Conservation (phyloP, 2,888 invertebrate species). For the Aquatica leii region DNA sequence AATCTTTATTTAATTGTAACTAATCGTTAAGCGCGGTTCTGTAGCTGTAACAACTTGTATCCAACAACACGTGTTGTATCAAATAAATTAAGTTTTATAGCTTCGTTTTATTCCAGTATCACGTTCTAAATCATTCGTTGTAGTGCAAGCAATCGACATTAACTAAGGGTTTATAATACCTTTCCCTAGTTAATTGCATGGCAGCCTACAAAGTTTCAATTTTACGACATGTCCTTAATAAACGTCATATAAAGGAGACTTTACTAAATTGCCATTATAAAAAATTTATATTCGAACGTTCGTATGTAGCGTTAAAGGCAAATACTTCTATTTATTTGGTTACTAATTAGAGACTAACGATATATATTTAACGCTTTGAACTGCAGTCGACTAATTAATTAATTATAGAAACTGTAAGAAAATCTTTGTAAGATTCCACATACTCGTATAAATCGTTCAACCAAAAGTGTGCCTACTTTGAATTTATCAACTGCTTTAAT, state of each 20-base stretch:
- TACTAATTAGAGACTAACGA: too few relatives aligned
- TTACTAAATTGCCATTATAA: slow-evolving; percentile 14
- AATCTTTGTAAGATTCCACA: too few relatives aligned
- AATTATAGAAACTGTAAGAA: too few relatives aligned
- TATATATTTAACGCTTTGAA: too few relatives aligned
- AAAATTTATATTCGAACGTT: neutral
- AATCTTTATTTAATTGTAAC: slow-evolving; percentile 45
- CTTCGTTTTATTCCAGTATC: slow-evolving; percentile 38
- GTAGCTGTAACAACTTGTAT: slow-evolving; percentile 27
- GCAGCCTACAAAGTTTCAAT: slow-evolving; percentile 33
- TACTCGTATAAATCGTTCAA: too few relatives aligned
- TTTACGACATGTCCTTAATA: slow-evolving; percentile 24
- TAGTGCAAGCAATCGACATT: slow-evolving; percentile 34
- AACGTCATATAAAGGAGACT: slow-evolving; percentile 20
- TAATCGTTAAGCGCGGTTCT: slow-evolving; percentile 39
- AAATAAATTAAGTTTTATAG: slow-evolving; percentile 44
- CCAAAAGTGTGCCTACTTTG: too few relatives aligned
- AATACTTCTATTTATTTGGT: too few relatives aligned
- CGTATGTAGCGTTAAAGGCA: neutral
- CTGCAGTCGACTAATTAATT: too few relatives aligned
- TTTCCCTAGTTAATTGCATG: slow-evolving; percentile 33
- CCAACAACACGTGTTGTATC: slow-evolving; percentile 37
- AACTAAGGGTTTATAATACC: slow-evolving; percentile 34
- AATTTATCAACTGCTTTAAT: too few relatives aligned
- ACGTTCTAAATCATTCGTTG: slow-evolving; percentile 39